A percentile compares a stretch with the other conserved stretches of the same genome.
phyloP scores from a whole-genome alignment of 1,140 invertebrate genomes.

The Dendroctonus ponderosae region DNA sequence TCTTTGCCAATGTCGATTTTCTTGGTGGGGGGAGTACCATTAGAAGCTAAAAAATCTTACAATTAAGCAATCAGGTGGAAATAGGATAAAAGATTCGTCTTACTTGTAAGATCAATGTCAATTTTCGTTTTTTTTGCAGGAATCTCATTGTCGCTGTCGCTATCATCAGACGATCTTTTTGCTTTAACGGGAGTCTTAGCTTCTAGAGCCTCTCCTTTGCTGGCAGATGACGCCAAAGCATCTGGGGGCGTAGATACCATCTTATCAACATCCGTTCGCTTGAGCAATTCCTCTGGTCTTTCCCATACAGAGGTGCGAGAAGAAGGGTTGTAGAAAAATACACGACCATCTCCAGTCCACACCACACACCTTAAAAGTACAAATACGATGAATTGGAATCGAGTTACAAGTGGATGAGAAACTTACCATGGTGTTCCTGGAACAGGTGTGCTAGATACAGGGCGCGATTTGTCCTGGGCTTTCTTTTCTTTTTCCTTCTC shows the following conservation, averaged over 20 bases:
- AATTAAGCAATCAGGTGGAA: background rate
- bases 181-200: constrained; percentile 46
- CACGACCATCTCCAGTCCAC: constrained; percentile 94
- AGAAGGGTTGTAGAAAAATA: constrained; percentile 94
- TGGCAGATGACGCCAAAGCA: constrained; percentile 50
- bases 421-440: constrained; percentile 93
- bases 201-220: constrained; percentile 50
- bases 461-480: constrained; percentile 75
- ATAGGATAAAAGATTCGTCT: constrained; percentile 9
- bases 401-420: background rate
- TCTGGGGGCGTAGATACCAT: constrained; percentile 81
- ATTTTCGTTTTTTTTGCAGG: constrained; percentile 64
- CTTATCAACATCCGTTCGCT: constrained; percentile 87
- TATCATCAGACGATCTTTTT: constrained; percentile 57
- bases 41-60: constrained; percentile 11
- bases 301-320: constrained; percentile 96
- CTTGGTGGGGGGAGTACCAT: constrained; percentile 42
- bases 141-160: constrained; percentile 59
- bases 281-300: constrained; percentile 85
- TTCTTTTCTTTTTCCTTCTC: constrained; percentile 58
- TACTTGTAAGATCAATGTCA: constrained; percentile 26
- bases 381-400: background rate
- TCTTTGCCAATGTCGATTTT: constrained; percentile 77
- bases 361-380: constrained; percentile 82
- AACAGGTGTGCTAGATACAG: constrained; percentile 93